phyloP scores from a whole-genome alignment of 2,888 invertebrate genomes.

The Trichogramma evanescens region DNA sequence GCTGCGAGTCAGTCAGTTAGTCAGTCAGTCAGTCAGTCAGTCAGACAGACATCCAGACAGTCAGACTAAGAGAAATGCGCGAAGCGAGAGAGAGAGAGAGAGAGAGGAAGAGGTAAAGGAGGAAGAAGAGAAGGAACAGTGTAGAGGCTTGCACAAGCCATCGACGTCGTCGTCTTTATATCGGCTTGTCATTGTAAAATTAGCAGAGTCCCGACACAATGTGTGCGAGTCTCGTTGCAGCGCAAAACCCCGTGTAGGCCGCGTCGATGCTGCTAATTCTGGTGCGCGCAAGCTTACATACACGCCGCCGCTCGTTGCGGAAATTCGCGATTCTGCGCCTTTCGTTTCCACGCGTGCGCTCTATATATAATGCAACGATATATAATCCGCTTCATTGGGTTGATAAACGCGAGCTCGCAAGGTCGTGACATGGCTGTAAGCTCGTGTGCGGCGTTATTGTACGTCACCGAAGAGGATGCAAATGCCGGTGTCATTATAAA shows the following conservation, averaged over 20 bases:
- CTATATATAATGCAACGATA: slow-evolving; percentile 8
- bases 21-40: no score
- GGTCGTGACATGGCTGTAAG: no score
- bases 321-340: background rate
- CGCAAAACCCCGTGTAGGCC: slow-evolving; percentile 35
- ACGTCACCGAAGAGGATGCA: no score
- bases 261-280: slow-evolving; percentile 35
- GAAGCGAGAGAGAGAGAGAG: background rate
- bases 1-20: no score
- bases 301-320: background rate
- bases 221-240: slow-evolving; percentile 44
- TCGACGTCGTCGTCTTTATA: slow-evolving; percentile 13
- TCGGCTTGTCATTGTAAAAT: slow-evolving; percentile 41
- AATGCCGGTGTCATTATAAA: no score
- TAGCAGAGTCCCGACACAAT: slow-evolving; percentile 44
- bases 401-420: no score
- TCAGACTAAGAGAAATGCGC: background rate
- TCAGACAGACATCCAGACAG: background rate
- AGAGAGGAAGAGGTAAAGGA: background rate
- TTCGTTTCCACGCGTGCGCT: background rate
- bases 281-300: slow-evolving; percentile 17
- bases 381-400: background rate
- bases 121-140: background rate
- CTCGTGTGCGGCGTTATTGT: no score
- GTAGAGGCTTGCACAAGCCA: slow-evolving; percentile 27